Evolutionary conservation across 2,113 vertebrate species (phyloP).

Genomic region (Peromyscus leucopus): DNA sequence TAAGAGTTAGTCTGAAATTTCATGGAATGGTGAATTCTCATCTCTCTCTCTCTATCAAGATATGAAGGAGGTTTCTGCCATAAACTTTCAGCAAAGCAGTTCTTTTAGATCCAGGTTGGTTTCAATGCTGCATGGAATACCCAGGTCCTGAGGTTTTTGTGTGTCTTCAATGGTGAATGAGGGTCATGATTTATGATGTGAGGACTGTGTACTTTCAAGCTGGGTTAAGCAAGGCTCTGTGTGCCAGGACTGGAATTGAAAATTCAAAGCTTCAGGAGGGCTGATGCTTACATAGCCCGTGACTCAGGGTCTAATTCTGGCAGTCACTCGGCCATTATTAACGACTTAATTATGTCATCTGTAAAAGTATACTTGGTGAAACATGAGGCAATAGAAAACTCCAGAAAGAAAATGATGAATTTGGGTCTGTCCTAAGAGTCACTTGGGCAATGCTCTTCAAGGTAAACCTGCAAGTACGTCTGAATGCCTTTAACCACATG

Average conservation of each 20-base stretch:
- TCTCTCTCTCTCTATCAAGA: background rate
- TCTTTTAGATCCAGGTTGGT: background rate
- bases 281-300: background rate
- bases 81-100: rapidly evolving
- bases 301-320: slow-evolving; percentile 14
- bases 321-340: slow-evolving; percentile 25
- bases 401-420: background rate
- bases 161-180: background rate
- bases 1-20: background rate
- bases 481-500: background rate
- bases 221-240: background rate
- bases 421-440: background rate
- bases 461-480: background rate
- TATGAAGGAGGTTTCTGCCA: background rate
- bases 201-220: background rate
- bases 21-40: background rate
- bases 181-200: background rate
- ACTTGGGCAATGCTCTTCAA: background rate
- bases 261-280: background rate
- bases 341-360: slow-evolving; percentile 45
- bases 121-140: background rate
- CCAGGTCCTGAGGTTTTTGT: background rate
- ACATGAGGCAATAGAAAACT: slow-evolving; percentile 11
- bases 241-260: background rate
- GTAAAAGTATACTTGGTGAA: slow-evolving; percentile 16